These are phyloP conservation scores for Hermatobates lingyangjiaoensis DNA, from an alignment of 1,140 invertebrate genomes.

Conservation along the genomic window DNA sequence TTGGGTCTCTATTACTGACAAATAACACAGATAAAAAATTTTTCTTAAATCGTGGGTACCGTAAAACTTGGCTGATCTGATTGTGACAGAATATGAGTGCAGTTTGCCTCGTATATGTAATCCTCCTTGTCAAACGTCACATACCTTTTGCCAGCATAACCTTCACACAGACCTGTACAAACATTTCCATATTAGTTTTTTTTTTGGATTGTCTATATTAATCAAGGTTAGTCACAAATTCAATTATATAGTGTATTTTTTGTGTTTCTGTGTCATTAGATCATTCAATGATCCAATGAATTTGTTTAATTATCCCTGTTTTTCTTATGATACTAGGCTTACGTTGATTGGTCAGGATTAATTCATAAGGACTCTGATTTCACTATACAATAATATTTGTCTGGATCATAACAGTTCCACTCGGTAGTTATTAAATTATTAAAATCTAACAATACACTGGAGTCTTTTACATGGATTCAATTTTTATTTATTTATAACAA, in stretches of 20 bases:
- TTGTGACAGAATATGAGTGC: slow-evolving; percentile 53
- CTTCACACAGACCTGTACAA: slow-evolving; percentile 37
- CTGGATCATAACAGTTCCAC: too few relatives aligned
- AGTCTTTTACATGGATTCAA: too few relatives aligned
- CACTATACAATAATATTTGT: too few relatives aligned
- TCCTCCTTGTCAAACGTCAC: slow-evolving; percentile 51
- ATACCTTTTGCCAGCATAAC: slow-evolving; percentile 47
- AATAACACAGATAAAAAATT: not conserved
- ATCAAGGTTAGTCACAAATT: not conserved
- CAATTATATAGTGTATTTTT: not conserved
- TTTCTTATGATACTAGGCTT: not conserved
- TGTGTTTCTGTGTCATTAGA: not conserved
- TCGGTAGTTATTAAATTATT: too few relatives aligned
- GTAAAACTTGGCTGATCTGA: too few relatives aligned
- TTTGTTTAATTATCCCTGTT: not conserved
- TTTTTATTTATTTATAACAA: too few relatives aligned
- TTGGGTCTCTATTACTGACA: not conserved
- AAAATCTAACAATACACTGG: too few relatives aligned
- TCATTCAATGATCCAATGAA: not conserved
- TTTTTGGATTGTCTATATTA: too few relatives aligned
- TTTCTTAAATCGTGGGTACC: too few relatives aligned
- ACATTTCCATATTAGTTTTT: slow-evolving; percentile 2
- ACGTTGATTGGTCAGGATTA: too few relatives aligned
- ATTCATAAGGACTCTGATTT: too few relatives aligned
- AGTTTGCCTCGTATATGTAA: slow-evolving; percentile 52